A percentile compares a stretch with the other conserved stretches of the same genome.
Evolutionary conservation across 2,113 vertebrate species (phyloP).

Genomic region (Leptosomus discolor): DNA sequence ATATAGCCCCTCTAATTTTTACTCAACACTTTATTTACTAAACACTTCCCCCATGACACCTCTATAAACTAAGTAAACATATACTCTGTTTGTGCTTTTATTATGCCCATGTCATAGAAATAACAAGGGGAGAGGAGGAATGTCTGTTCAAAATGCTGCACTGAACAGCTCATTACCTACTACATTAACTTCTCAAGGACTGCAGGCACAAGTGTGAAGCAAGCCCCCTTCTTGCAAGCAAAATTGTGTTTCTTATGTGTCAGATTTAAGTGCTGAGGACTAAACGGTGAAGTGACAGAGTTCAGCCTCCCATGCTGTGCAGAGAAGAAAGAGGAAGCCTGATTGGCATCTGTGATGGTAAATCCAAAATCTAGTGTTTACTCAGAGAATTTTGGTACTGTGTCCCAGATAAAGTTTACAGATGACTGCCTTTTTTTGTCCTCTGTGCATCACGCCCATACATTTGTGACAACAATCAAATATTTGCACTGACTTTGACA

Average conservation of each 20-base stretch:
- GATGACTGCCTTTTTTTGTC: background rate
- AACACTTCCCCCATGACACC: accelerated
- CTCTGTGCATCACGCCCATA: background rate
- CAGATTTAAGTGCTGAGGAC: background rate
- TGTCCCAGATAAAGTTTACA: background rate
- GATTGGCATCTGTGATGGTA: background rate
- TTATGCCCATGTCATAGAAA: background rate
- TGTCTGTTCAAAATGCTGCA: background rate
- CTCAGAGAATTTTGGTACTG: background rate
- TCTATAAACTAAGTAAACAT: background rate
- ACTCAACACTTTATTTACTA: background rate
- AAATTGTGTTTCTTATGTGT: background rate
- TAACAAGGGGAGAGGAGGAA: background rate
- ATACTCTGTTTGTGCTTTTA: background rate
- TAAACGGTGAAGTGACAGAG: background rate
- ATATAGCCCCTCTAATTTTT: background rate
- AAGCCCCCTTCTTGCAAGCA: background rate
- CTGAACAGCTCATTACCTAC: background rate
- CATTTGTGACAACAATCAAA: background rate
- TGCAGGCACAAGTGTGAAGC: background rate
- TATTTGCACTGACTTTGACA: background rate
- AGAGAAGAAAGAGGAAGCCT: background rate
- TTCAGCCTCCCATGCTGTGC: background rate
- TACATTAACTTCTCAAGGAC: background rate
- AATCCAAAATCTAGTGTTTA: background rate